Base-by-base conservation (phyloP, 2,113 vertebrate genomes). In the Bambusicola thoracicus region DNA sequence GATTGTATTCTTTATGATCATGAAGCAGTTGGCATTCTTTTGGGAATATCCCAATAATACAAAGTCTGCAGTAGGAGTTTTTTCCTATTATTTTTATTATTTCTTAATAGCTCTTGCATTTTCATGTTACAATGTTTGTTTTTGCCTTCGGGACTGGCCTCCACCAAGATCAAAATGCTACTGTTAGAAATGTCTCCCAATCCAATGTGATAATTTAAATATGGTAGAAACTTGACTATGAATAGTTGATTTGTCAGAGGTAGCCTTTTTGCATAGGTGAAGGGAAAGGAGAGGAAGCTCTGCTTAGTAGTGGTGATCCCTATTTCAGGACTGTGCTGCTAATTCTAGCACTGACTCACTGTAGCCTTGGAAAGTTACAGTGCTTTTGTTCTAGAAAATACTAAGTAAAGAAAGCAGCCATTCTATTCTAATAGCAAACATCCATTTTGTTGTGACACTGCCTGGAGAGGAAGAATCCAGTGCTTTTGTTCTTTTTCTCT, bases 341-440 rank as follows among this genome's bases (percentile, higher is more conserved):
- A 56, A 84, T 90, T 92, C 80, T 65, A 93, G 85, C 73, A n/a
- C 77, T 89, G 90, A 72, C 80, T 95, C 85, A 63, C 43, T 78
- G 1, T 19, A 91, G 79, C 69, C 86, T 90, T 90, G 95, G 89
- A 94, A 89, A 94, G 91, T 72, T 43, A 25, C 77, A 89, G 69
- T 0, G 4, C 92, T 94, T 95, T 96, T 96, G 95, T 94, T 95
- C 83, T 92, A 92, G 89, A 81, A 93, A 92, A 85, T 58, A 19
- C 48, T 73, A 44, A 90, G 66, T 32, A 79, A 83, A 90, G 85
- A 95, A 94, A 92, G 74, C 58, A 95, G 66, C 66, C 77, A 89
- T 79, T 96, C 83, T 79, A 41, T 44, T 79, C 74, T 94, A 95
- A 96, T 76, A 94, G 86, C 93, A 95, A 95, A 92, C 96, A 95